phyloP scores from a whole-genome alignment of 2,113 vertebrate species.

The Phalacrocorax aristotelis region DNA sequence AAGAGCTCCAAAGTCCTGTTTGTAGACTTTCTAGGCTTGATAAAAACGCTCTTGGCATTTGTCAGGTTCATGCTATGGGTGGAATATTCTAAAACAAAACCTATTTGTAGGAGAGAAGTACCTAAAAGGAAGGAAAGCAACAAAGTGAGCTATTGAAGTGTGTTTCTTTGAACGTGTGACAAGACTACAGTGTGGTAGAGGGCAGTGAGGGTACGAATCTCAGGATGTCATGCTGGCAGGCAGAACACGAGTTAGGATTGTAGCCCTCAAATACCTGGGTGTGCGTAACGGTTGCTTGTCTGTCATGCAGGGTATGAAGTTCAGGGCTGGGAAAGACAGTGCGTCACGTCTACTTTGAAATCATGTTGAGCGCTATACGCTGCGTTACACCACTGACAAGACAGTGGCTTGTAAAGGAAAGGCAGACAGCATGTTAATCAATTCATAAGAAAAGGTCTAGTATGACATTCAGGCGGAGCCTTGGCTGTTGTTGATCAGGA shows the following conservation, averaged over 20 bases:
- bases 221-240: background rate
- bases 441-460: background rate
- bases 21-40: background rate
- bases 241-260: background rate
- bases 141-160: background rate
- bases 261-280: background rate
- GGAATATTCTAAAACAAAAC: background rate
- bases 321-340: background rate
- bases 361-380: accelerated
- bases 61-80: background rate
- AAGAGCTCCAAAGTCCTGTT: background rate
- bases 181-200: background rate
- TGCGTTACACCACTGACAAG: background rate
- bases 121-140: background rate
- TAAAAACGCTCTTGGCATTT: background rate
- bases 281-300: background rate
- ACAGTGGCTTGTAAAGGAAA: background rate
- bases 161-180: background rate
- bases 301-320: background rate
- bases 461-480: background rate
- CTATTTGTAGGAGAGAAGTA: background rate
- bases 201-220: background rate
- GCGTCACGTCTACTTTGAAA: accelerated
- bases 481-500: background rate
- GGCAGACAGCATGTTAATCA: background rate